Base-by-base conservation (phyloP, 2,888 invertebrate genomes). In the Epirrita christyi region DNA sequence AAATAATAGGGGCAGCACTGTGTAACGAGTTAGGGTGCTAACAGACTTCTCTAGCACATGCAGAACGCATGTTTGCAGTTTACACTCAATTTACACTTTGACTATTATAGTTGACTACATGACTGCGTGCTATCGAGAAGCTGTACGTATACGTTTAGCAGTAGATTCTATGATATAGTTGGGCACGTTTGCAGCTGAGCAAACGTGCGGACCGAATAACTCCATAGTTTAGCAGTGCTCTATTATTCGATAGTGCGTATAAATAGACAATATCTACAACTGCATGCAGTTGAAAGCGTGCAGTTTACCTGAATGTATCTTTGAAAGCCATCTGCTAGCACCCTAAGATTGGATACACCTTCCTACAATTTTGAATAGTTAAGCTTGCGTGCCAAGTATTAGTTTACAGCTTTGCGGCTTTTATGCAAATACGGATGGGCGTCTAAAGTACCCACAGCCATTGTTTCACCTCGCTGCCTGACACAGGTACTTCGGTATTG, bases 341-440 rank as follows among this genome's bases (percentile, higher is more conserved):
- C 32, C 46, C 57, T 52, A 4, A 59, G 63, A 73, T 73, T 64
- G 64, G 66, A 69, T 68, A 66, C 58, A 68, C 67, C 66, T 70
- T 67, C 64, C 65, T 66, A 64, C 68, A 70, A 71, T 74, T 73
- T 70, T 70, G 68, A 68, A 66, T 60, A 70, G 65, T 63, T 69
- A 63, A 70, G 70, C 65, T 72, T 69, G 63, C 64, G 66, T 67
- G 70, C 68, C 72, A 74, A 73, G 72, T 74, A 76, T 77, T 73
- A 75, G 70, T 75, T 78, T 71, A 73, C 70, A 72, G 71, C 70
- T 72, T 73, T 67, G 70, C 61, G 67, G 73, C 67, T 69, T 67
- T 69, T 78, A 75, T 75, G 73, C 71, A 75, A 78, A 78, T 75
- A 72, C 69, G 65, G 68, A 70, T 72, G 73, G 64, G 66, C 66